Conservation (phyloP, 2,113 vertebrate genomes). For the Atherinomorus stipes region DNA sequence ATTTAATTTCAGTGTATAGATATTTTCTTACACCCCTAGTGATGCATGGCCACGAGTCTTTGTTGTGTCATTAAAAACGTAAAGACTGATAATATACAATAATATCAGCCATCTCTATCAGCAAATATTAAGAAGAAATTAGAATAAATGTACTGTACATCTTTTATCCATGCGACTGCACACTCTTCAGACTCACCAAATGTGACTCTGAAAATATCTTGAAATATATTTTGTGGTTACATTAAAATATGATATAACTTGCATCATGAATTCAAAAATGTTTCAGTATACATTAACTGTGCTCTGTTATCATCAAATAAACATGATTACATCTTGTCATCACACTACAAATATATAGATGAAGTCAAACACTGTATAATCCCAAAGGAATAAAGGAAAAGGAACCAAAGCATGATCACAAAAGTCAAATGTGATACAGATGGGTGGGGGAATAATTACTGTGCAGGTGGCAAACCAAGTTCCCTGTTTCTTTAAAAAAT, state of each 20-base stretch:
- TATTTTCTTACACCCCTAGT: too few species aligned
- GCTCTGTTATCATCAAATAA: slow-evolving; percentile 40
- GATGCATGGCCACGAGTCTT: too few species aligned
- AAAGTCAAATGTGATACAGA: neutral
- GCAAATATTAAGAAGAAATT: too few species aligned
- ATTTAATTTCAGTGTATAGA: too few species aligned
- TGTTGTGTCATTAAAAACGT: too few species aligned
- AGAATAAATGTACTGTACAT: too few species aligned
- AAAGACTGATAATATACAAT: too few species aligned
- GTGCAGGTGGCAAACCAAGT: too few species aligned
- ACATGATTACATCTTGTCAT: slow-evolving; percentile 26
- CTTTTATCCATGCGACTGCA: too few species aligned
- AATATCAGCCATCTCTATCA: too few species aligned
- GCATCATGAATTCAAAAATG: slow-evolving; percentile 9
- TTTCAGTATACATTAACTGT: slow-evolving; percentile 21
- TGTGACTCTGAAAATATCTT: slow-evolving; percentile 7
- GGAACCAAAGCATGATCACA: slow-evolving; percentile 4
- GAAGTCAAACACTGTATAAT: slow-evolving; percentile 11
- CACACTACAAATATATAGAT: slow-evolving; percentile 29
- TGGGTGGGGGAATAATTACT: neutral
- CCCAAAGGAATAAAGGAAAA: neutral
- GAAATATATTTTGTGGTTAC: neutral
- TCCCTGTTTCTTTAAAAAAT: too few species aligned
- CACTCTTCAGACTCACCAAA: neutral
- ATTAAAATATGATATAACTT: slow-evolving; percentile 10